phyloP scores from a whole-genome alignment of 2,888 invertebrate genomes.

The Pollenia amentaria region DNA sequence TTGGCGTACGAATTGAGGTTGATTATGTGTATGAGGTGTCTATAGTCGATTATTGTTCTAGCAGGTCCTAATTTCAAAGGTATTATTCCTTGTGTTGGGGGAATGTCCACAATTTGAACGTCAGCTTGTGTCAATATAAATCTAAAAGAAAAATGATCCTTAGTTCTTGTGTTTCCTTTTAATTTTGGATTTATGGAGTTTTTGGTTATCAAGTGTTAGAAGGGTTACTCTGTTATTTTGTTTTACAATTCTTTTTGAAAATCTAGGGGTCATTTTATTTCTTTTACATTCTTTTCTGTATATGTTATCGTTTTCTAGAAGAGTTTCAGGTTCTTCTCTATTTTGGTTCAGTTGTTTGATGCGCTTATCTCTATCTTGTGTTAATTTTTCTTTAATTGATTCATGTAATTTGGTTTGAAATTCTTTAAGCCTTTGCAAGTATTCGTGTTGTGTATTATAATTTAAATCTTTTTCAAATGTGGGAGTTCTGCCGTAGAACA shows the following conservation, averaged over 20 bases:
- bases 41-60: constrained; percentile 46
- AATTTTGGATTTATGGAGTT: constrained; percentile 61
- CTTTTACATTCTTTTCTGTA: constrained; percentile 52
- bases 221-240: constrained; percentile 32
- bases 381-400: constrained; percentile 41
- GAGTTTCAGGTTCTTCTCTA: constrained; percentile 22
- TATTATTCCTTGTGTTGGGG: constrained; percentile 30
- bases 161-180: constrained; percentile 37
- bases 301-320: constrained; percentile 10
- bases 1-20: constrained; percentile 38
- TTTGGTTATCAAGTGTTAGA: constrained; percentile 26
- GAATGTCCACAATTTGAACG: constrained; percentile 30
- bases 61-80: constrained; percentile 42
- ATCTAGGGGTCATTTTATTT: constrained; percentile 47
- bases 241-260: constrained; percentile 44
- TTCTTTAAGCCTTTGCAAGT: constrained; percentile 42
- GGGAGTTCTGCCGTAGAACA: constrained; percentile 50
- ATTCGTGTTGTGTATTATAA: constrained; percentile 42
- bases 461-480: constrained; percentile 49
- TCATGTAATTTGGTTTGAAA: constrained; percentile 31
- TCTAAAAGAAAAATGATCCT: constrained; percentile 44
- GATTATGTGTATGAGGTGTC: constrained; percentile 54
- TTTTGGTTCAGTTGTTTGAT: constrained; percentile 35
- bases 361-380: constrained; percentile 17
- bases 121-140: constrained; percentile 50